phyloP scores from a whole-genome alignment of 2,113 vertebrate genomes.

The Platanista minor region DNA sequence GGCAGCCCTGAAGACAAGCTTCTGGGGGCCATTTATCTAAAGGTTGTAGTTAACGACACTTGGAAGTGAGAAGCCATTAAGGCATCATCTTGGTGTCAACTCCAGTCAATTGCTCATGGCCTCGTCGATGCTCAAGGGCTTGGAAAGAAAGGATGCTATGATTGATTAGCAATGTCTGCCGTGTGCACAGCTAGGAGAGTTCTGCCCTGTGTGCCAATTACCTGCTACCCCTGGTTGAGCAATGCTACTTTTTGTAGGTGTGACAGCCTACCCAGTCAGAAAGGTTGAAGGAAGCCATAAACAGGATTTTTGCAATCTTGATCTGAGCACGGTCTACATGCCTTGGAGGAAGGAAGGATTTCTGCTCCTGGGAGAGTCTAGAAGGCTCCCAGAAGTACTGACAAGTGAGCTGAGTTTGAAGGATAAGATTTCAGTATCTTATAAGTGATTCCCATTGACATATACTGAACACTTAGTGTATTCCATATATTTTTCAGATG shows the following conservation, averaged over 20 bases:
- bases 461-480: neutral
- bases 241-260: neutral
- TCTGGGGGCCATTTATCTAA: neutral
- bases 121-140: neutral
- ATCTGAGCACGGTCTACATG: neutral
- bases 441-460: fast-evolving
- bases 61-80: neutral
- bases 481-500: neutral
- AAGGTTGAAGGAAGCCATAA: neutral
- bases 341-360: neutral
- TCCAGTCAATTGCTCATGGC: neutral
- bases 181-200: neutral
- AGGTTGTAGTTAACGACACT: neutral
- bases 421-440: neutral
- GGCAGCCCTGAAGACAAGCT: neutral
- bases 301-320: fast-evolving
- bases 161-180: constrained; percentile 45
- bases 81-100: neutral
- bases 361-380: neutral
- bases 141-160: neutral
- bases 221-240: neutral
- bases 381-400: neutral
- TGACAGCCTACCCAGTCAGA: neutral
- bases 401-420: neutral
- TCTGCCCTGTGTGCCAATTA: neutral